phyloP scores from a whole-genome alignment of 1,140 invertebrate genomes.

The Drosophila cardini region DNA sequence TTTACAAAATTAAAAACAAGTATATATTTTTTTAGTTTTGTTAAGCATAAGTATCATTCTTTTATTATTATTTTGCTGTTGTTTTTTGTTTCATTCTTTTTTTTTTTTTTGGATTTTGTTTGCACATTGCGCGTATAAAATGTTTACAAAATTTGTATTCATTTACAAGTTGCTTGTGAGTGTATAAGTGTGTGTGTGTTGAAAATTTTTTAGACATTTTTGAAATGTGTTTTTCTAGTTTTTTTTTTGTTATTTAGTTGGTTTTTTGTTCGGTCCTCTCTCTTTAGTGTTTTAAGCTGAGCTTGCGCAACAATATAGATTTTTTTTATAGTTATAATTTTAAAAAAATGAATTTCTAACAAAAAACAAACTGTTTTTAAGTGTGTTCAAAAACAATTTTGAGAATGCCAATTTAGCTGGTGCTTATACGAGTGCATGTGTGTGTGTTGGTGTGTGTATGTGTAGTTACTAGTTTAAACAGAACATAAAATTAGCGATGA shows the following conservation, averaged over 20 bases:
- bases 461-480: slow-evolving; percentile 60
- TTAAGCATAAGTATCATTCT: slow-evolving; percentile 75
- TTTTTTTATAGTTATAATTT: slow-evolving; percentile 1
- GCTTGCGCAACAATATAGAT: slow-evolving; percentile 34
- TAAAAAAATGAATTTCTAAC: slow-evolving; percentile 8
- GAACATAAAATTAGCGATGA: slow-evolving; percentile 70
- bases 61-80: slow-evolving; percentile 40
- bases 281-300: slow-evolving; percentile 41
- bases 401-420: slow-evolving; percentile 39
- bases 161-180: slow-evolving; percentile 58
- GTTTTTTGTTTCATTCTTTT: slow-evolving; percentile 31
- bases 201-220: slow-evolving; percentile 66
- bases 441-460: slow-evolving; percentile 24
- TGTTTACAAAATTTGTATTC: slow-evolving; percentile 75
- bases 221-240: slow-evolving; percentile 63
- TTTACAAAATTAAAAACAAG: neutral
- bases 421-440: slow-evolving; percentile 38
- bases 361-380: slow-evolving; percentile 36
- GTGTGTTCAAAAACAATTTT: slow-evolving; percentile 41
- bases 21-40: slow-evolving; percentile 57
- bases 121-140: slow-evolving; percentile 44
- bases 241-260: slow-evolving; percentile 22
- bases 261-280: slow-evolving; percentile 47
- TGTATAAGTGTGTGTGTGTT: slow-evolving; percentile 22
- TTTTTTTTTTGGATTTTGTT: neutral